These are phyloP conservation scores for Dioctria linearis DNA, from an alignment of 2,888 invertebrate species.

Conservation along the genomic window DNA sequence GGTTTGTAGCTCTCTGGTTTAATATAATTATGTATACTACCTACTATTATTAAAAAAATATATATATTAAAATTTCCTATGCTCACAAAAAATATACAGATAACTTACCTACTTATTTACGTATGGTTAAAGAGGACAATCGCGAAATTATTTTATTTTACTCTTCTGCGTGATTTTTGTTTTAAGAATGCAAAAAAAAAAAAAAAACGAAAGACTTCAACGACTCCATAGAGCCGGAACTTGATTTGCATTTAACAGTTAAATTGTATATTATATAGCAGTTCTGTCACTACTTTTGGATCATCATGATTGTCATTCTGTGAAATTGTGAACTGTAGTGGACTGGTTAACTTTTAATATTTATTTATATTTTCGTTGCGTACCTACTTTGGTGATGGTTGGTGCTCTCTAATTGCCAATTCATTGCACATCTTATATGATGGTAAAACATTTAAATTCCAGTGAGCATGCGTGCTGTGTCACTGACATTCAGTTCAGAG, in stretches of 20 bases:
- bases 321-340: background rate
- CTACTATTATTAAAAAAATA: background rate
- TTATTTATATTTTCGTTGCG: constrained; percentile 28
- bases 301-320: constrained; percentile 23
- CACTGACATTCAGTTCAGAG: background rate
- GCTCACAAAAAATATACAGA: constrained; percentile 14
- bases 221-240: constrained; percentile 43
- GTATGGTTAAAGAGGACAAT: constrained; percentile 28
- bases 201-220: constrained; percentile 49
- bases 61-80: background rate
- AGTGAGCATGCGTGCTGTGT: background rate
- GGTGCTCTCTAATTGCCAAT: constrained; percentile 11
- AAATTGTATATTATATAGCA: constrained; percentile 16
- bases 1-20: constrained; percentile 5
- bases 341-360: background rate
- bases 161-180: background rate
- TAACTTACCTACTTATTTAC: background rate
- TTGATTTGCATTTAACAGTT: constrained; percentile 52
- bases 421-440: constrained; percentile 20
- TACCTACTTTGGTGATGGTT: no score
- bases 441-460: constrained; percentile 23
- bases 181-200: constrained; percentile 27
- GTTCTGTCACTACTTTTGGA: constrained; percentile 26
- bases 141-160: constrained; percentile 21
- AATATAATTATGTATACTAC: background rate